These are phyloP conservation scores for Drosophila subobscura DNA, from an alignment of 1,140 invertebrate species.

Conservation along the genomic window DNA sequence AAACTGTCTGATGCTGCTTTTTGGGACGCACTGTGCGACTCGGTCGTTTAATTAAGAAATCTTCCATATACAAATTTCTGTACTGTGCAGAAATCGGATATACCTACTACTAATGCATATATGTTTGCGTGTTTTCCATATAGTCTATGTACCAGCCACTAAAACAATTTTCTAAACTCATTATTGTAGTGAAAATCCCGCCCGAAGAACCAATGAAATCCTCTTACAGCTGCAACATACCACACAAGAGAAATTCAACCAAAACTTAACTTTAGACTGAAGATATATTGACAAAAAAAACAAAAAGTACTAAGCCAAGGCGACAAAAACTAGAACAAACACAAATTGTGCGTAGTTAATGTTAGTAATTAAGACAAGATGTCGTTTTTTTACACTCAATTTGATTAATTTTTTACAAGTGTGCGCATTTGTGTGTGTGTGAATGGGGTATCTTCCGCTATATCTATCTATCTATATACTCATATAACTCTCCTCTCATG, in stretches of 20 bases:
- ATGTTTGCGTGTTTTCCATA: slow-evolving; percentile 69
- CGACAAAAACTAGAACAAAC: slow-evolving; percentile 25
- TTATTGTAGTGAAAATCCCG: slow-evolving; percentile 39
- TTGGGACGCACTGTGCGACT: background rate
- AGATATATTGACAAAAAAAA: slow-evolving; percentile 40
- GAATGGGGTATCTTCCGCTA: slow-evolving; percentile 23
- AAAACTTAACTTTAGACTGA: slow-evolving; percentile 76
- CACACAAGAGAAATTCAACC: slow-evolving; percentile 47
- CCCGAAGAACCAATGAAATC: slow-evolving; percentile 56
- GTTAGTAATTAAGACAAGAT: slow-evolving; percentile 57
- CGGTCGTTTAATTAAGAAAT: slow-evolving; percentile 33
- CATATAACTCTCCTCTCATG: slow-evolving; percentile 17
- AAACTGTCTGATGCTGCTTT: background rate
- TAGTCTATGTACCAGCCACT: slow-evolving; percentile 59
- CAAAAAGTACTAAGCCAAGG: slow-evolving; percentile 31
- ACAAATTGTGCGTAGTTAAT: slow-evolving; percentile 52
- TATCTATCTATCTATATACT: slow-evolving; percentile 2
- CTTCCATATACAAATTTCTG: slow-evolving; percentile 49
- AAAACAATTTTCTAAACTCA: slow-evolving; percentile 26
- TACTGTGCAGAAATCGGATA: slow-evolving; percentile 4
- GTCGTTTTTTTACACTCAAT: slow-evolving; percentile 46
- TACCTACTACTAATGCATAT: slow-evolving; percentile 12
- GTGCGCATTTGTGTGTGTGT: slow-evolving; percentile 22
- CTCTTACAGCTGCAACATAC: slow-evolving; percentile 17
- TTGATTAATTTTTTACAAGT: slow-evolving; percentile 41